Evolutionary conservation across 1,140 invertebrate species (phyloP).

Genomic region (Heliconius eleuchia): DNA sequence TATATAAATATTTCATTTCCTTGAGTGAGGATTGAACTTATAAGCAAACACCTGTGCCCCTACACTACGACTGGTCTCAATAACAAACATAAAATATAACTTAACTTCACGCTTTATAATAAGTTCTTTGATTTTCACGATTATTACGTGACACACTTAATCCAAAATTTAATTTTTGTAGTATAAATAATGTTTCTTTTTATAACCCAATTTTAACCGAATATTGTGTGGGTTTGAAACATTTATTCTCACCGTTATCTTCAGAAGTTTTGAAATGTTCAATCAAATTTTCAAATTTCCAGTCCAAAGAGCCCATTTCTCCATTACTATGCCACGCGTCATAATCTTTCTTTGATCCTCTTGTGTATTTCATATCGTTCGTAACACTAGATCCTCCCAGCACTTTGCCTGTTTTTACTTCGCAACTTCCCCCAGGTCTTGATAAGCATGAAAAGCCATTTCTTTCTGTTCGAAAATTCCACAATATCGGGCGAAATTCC

Average conservation of each 20-base stretch:
- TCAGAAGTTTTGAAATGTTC: slow-evolving; percentile 82
- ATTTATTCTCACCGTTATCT: slow-evolving; percentile 72
- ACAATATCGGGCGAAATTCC: slow-evolving; percentile 67
- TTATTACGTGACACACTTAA: too few species aligned
- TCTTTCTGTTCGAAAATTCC: slow-evolving; percentile 73
- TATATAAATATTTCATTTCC: too few species aligned
- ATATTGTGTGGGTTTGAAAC: too few species aligned
- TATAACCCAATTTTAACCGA: neutral
- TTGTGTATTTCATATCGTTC: slow-evolving; percentile 82
- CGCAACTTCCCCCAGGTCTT: slow-evolving; percentile 72
- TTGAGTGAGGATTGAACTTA: too few species aligned
- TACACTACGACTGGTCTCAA: too few species aligned
- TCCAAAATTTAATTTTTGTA: too few species aligned
- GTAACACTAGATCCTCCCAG: slow-evolving; percentile 81
- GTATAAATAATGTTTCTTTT: neutral
- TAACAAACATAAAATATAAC: neutral
- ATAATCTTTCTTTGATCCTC: slow-evolving; percentile 80
- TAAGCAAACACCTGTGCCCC: too few species aligned
- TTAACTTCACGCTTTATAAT: too few species aligned
- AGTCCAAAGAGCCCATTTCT: slow-evolving; percentile 76
- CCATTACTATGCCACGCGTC: slow-evolving; percentile 80
- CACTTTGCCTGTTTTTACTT: slow-evolving; percentile 80
- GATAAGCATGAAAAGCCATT: slow-evolving; percentile 72
- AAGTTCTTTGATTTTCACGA: too few species aligned
- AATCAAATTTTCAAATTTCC: slow-evolving; percentile 80